Base-by-base conservation (phyloP, 2,797 vertebrate species). In the Sebastes nivosus region DNA sequence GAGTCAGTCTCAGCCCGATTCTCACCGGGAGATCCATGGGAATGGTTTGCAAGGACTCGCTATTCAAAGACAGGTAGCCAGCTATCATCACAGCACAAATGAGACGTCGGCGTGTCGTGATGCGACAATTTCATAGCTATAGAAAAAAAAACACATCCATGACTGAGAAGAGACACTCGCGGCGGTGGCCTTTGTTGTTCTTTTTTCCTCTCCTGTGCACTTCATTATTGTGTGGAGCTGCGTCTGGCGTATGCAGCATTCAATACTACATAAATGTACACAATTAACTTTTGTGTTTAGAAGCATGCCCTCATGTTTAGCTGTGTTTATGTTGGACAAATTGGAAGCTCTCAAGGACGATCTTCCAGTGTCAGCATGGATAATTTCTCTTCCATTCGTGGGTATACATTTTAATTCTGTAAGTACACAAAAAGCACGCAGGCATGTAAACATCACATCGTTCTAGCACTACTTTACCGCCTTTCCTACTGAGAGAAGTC, bases 1-100 rank as follows among this genome's bases (percentile, higher is more conserved):
- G 76, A 84, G 88, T 79, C 82, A 5, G 81, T 59, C 74, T 79
- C 75, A 57, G 73, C 73, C 81, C 78, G 38, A 3, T 68, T 89
- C 93, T 81, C 84, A 75, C 83, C 76, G 3, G 79, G 79, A 87
- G 60, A 76, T 75, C 73, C 77, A 75, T 52, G 55, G 79, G 77
- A 84, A 81, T 8, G 64, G 12, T 79, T 78, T 67, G 71, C 52
- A 57, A 81, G 38, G 32, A 67, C 50, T 60, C 36, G 20, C 59
- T 58, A 71, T 72, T 84, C 72, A 79, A 32, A 79, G 68, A 69
- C 78, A 91, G 84, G 82, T 85, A 86, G 75, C 32, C 13, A 34
- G 34, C 66, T 66, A 75, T 24, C 25, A 57, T 67, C 55, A 9
- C 42, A 24, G 75, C 60, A 68, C 82, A 50, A 75, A 76, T 70